These are phyloP conservation scores for Carapus acus DNA, from an alignment of 2,797 vertebrate genomes.

Conservation along the genomic window DNA sequence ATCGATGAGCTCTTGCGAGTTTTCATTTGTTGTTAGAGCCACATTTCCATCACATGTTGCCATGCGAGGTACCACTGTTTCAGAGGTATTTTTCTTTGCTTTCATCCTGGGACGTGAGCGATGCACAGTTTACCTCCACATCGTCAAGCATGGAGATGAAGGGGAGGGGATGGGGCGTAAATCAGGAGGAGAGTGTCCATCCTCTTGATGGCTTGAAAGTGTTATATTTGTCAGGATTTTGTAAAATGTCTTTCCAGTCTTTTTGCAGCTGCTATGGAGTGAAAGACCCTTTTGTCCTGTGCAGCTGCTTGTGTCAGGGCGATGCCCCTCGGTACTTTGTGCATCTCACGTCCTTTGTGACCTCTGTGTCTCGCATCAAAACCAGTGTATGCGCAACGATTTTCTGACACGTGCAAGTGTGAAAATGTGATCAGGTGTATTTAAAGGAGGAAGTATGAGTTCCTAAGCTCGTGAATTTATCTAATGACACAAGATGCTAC, in stretches of 20 bases:
- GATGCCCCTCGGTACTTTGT: conserved; percentile 39
- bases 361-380: conserved; percentile 20
- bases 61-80: conserved; percentile 1
- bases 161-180: conserved; percentile 39
- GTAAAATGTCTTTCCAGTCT: conserved; percentile 60
- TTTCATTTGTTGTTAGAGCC: too few relatives aligned
- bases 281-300: conserved; percentile 69
- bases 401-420: not conserved
- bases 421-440: too few relatives aligned
- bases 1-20: too few relatives aligned
- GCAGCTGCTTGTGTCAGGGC: conserved; percentile 48
- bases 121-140: conserved; percentile 29
- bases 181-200: conserved; percentile 52
- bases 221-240: conserved; percentile 74
- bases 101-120: conserved; percentile 20
- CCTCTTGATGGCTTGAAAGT: conserved; percentile 53
- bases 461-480: too few relatives aligned
- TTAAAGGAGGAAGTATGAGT: too few relatives aligned
- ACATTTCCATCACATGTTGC: not conserved
- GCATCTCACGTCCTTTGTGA: conserved; percentile 34
- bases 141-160: conserved; percentile 33
- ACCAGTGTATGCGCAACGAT: conserved; percentile 29
- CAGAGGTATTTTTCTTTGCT: conserved; percentile 29
- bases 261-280: conserved; percentile 56
- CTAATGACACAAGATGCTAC: too few relatives aligned